Percentiles rank a stretch among this genome's conserved stretches.
These are phyloP conservation scores for Octodon degus DNA, from an alignment of 2,113 vertebrate species.

Conservation along the genomic window DNA sequence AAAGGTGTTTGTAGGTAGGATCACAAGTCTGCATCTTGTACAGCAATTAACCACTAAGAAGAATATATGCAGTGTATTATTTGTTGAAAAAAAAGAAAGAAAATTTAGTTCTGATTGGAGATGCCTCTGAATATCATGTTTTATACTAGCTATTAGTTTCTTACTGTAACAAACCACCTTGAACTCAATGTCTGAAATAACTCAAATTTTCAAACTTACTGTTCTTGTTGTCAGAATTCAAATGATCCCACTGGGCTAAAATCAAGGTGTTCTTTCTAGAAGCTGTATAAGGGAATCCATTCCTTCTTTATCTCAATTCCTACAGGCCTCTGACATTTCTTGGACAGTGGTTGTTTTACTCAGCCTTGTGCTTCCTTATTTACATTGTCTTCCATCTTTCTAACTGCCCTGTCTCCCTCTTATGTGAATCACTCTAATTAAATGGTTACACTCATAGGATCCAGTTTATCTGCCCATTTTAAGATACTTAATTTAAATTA, in stretches of 20 bases:
- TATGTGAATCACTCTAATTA: background rate
- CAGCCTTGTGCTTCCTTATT: background rate
- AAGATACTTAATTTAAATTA: conserved; percentile 25
- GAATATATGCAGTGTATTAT: no score
- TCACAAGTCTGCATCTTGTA: no score
- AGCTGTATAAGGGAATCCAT: background rate
- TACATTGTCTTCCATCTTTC: background rate
- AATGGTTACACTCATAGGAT: background rate
- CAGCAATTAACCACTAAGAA: no score
- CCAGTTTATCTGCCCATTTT: background rate
- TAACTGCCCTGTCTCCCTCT: background rate
- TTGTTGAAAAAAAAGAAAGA: no score
- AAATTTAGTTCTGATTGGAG: background rate
- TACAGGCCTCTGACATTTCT: background rate
- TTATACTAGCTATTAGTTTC: conserved; percentile 18
- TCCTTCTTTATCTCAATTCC: background rate
- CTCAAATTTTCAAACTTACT: background rate
- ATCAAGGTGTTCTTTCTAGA: conserved; percentile 2
- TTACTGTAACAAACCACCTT: background rate
- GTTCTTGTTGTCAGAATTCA: background rate
- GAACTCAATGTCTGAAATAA: background rate
- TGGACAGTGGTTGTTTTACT: background rate
- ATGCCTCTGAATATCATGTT: background rate
- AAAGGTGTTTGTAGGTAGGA: no score
- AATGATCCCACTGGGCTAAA: background rate